A percentile compares a stretch with the other conserved stretches of the same genome.
These are phyloP conservation scores for Lacanobia wlatinum DNA, from an alignment of 2,888 invertebrate species.

Conservation along the genomic window DNA sequence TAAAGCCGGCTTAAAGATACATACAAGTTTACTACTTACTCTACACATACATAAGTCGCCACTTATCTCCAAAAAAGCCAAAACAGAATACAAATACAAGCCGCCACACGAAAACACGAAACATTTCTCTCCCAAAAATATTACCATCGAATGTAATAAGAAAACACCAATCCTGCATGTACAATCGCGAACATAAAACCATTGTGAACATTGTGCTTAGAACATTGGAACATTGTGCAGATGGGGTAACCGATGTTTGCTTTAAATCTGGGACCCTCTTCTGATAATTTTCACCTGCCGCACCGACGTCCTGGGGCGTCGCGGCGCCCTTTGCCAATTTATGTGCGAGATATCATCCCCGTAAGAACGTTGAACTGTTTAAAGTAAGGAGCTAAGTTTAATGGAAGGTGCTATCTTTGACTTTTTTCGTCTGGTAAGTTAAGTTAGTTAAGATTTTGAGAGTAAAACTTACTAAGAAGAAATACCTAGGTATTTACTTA, in stretches of 20 bases:
- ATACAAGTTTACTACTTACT: constrained; percentile 3
- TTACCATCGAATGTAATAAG: constrained; percentile 64
- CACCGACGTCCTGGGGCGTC: constrained; percentile 68
- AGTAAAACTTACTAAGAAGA: constrained; percentile 10
- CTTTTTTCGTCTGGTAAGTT: constrained; percentile 19
- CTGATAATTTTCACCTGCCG: constrained; percentile 90
- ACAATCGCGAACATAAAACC: constrained; percentile 64
- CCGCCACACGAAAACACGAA: constrained; percentile 40
- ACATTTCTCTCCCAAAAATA: constrained; percentile 61
- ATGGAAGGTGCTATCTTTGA: constrained; percentile 69
- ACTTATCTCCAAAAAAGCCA: constrained; percentile 55
- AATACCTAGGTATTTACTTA: not conserved
- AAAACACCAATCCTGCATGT: constrained; percentile 66
- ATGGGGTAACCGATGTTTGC: constrained; percentile 81
- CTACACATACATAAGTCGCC: constrained; percentile 28
- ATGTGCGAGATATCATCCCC: constrained; percentile 87
- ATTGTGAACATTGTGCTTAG: constrained; percentile 65
- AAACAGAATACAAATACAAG: constrained; percentile 51
- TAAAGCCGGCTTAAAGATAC: not conserved
- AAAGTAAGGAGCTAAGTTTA: constrained; percentile 65
- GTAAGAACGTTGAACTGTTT: constrained; percentile 82
- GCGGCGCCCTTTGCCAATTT: constrained; percentile 79
- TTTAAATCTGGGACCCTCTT: constrained; percentile 86
- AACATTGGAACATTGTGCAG: constrained; percentile 62
- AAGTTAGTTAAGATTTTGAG: constrained; percentile 25